A percentile compares a stretch with the other conserved stretches of the same genome.
phyloP scores from a whole-genome alignment of 92 coral and sea anemone species.

The Palythoa caribaeorum region DNA sequence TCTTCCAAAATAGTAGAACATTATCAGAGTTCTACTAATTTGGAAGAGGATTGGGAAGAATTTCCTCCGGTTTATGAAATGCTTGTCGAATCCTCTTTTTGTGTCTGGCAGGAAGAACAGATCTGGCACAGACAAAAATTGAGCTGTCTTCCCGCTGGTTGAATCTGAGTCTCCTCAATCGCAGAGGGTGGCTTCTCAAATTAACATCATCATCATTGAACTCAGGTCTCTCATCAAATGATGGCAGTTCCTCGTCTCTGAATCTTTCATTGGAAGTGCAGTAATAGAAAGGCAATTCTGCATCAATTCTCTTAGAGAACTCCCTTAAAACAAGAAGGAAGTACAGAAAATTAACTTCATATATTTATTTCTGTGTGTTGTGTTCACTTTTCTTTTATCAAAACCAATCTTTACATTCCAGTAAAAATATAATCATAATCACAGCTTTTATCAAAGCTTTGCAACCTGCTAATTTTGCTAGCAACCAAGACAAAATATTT shows the following conservation, averaged over 20 bases:
- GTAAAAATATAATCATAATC: background rate
- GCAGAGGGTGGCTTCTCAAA: slow-evolving; percentile 52
- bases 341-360: background rate
- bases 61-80: slow-evolving; percentile 57
- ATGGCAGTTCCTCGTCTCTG: slow-evolving; percentile 59
- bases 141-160: slow-evolving; percentile 76
- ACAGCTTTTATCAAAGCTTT: background rate
- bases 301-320: slow-evolving; percentile 66
- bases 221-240: slow-evolving; percentile 57
- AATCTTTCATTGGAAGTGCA: slow-evolving; percentile 68
- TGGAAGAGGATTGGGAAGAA: slow-evolving; percentile 60
- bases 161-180: slow-evolving; percentile 50
- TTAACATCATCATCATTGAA: slow-evolving; percentile 54
- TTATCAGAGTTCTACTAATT: slow-evolving; percentile 7
- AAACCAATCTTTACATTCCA: background rate
- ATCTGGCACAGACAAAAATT: slow-evolving; percentile 62
- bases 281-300: slow-evolving; percentile 61
- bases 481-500: background rate
- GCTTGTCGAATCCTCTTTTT: slow-evolving; percentile 48
- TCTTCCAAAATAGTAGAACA: slow-evolving; percentile 32
- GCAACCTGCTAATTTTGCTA: background rate
- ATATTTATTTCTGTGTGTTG: background rate
- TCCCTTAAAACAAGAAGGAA: slow-evolving; percentile 49
- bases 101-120: slow-evolving; percentile 63
- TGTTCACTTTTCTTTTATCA: no score